Evolutionary conservation across 1,140 invertebrate genomes (phyloP), one percentile per base, ranked within the genome.

Genomic region (Uloborus diversus): DNA sequence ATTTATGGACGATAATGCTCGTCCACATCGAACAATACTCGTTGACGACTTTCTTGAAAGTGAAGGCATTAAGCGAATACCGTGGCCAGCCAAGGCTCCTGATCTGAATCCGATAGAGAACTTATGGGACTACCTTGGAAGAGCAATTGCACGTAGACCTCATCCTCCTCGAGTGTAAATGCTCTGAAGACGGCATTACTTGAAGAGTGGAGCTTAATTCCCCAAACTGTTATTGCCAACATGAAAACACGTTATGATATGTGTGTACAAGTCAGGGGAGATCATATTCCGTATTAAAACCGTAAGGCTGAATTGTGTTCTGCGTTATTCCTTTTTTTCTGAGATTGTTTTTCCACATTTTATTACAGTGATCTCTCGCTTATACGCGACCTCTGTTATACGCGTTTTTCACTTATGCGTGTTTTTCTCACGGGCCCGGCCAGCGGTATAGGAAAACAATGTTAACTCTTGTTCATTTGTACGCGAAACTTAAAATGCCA

Each of bases 21-120:
- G 5, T 66, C 23, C 64, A 33, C 33, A 66, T 66, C 30, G 64
- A 37, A 33, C 64, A 37, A 42, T 7, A 30, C 20, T 66, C 42
- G 23, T 23, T 20, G 42, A 66, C n/a, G 35, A 66, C 5, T 42
- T 27, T 33, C 64, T 66, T 25, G 42, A 66, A 20, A 37, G 49
- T 4, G 9, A 56, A 28, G 49, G 14, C 30, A 61, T 35, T 32
- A n/a, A 4, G 27, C 4, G 35, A 64, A 30, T 76, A 28, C 2
- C 11, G 33, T 76, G 79, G 68, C 59, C 30, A 28, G 2, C 51
- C n/a, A 4, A 47, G 3, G 23, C 11, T 37, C 47, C 79, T 27
- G 66, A 62, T 47, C 66, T 61, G n/a, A 61, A 75, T 47, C 47
- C 32, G 17, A 80, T 80, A 28, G 79, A 80, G 37, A 80, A 73